A percentile compares a stretch with the other conserved stretches of the same genome.
These are phyloP conservation scores for Habrosyne pyritoides DNA, from an alignment of 2,888 invertebrate species.

Conservation along the genomic window DNA sequence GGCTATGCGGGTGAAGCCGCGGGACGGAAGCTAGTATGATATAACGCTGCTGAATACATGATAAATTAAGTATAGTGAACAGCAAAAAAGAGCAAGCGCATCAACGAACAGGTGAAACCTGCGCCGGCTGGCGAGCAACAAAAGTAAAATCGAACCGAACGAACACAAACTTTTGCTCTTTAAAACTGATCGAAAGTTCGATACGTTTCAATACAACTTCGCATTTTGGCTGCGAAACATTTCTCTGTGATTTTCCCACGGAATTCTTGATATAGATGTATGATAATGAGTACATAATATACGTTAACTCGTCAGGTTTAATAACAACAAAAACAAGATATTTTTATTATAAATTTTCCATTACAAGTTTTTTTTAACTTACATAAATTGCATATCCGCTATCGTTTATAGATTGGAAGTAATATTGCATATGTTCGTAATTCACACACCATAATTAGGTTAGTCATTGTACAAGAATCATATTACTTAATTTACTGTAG, in stretches of 20 bases:
- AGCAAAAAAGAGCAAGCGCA: neutral
- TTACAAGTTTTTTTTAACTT: too few relatives aligned
- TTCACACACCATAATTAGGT: too few relatives aligned
- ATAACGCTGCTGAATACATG: neutral
- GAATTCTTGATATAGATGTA: neutral
- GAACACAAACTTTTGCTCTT: constrained; percentile 30
- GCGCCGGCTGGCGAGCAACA: constrained; percentile 25
- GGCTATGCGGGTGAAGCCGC: too few relatives aligned
- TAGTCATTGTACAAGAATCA: too few relatives aligned
- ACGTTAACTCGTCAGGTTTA: neutral
- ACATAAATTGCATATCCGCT: too few relatives aligned
- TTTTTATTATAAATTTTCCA: too few relatives aligned
- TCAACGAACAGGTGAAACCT: constrained; percentile 6
- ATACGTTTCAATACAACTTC: constrained; percentile 33
- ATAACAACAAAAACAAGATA: neutral
- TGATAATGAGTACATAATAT: neutral
- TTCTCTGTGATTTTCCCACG: neutral
- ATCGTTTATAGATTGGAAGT: too few relatives aligned
- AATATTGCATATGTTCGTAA: too few relatives aligned
- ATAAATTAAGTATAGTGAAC: neutral
- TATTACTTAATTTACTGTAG: too few relatives aligned
- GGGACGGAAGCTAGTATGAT: too few relatives aligned
- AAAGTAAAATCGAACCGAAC: constrained; percentile 40
- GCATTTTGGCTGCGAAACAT: neutral
- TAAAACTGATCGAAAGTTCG: constrained; percentile 45